These are phyloP conservation scores for Pardosa pseudoannulata DNA, from an alignment of 2,888 invertebrate species.

Conservation along the genomic window DNA sequence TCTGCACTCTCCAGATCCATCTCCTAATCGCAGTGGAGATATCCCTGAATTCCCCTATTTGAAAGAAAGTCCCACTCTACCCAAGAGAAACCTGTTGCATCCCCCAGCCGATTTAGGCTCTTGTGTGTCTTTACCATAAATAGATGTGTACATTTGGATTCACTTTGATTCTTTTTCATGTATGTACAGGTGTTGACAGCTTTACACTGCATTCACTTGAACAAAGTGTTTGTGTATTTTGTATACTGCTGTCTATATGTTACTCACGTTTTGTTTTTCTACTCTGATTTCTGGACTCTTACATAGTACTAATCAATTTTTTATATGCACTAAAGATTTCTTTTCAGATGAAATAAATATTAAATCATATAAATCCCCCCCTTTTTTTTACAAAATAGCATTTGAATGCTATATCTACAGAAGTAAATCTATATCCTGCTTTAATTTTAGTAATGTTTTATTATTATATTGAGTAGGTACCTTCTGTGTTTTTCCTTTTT, in stretches of 20 bases:
- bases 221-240: no score
- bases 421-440: no score
- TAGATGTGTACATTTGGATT: neutral
- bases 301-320: no score
- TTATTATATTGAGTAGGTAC: no score
- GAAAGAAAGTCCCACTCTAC: slow-evolving; percentile 52
- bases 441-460: no score
- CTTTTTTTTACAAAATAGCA: no score
- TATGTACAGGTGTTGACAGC: slow-evolving; percentile 10
- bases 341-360: no score
- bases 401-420: no score
- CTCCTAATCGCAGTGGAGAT: slow-evolving; percentile 50
- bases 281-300: neutral
- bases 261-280: neutral
- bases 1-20: slow-evolving; percentile 61
- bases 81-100: slow-evolving; percentile 31
- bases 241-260: neutral
- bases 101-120: slow-evolving; percentile 52
- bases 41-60: slow-evolving; percentile 59
- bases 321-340: no score
- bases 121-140: slow-evolving; percentile 48
- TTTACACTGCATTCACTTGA: neutral
- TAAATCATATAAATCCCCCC: no score
- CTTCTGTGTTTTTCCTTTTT: no score
- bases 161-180: neutral